Conservation (phyloP, 2,113 vertebrate species). For the Cavia porcellus region DNA sequence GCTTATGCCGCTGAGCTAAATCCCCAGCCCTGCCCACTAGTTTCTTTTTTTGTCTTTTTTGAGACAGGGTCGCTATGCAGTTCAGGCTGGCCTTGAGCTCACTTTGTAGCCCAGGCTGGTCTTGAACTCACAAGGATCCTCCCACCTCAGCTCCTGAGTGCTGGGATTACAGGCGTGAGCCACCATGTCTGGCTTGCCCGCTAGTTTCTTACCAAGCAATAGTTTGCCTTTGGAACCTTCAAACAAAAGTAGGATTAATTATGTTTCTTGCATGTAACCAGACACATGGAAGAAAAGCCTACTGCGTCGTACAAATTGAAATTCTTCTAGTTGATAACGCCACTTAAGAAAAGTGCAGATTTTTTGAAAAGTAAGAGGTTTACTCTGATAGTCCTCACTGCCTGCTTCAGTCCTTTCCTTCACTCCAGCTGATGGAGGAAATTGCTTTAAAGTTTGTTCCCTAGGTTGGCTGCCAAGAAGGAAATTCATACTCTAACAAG, state of each 20-base stretch:
- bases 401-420: not conserved
- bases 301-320: not conserved
- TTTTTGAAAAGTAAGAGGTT: conserved; percentile 26
- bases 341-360: not conserved
- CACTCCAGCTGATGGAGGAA: conserved; percentile 38
- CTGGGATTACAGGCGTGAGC: too few relatives aligned
- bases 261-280: not conserved
- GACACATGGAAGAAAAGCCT: not conserved
- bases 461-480: conserved; percentile 69
- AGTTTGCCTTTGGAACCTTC: not conserved
- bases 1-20: too few relatives aligned
- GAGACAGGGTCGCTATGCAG: not conserved
- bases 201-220: conserved; percentile 20
- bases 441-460: conserved; percentile 66
- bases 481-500: conserved; percentile 78
- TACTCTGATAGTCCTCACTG: not conserved
- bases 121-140: not conserved
- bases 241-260: not conserved
- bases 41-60: too few relatives aligned
- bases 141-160: too few relatives aligned
- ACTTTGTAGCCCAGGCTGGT: not conserved
- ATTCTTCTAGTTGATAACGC: not conserved
- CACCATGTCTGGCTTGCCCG: too few relatives aligned
- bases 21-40: too few relatives aligned
- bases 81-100: not conserved